phyloP scores from a whole-genome alignment of 2,888 invertebrate species.

The Exephanes ischioxanthus region DNA sequence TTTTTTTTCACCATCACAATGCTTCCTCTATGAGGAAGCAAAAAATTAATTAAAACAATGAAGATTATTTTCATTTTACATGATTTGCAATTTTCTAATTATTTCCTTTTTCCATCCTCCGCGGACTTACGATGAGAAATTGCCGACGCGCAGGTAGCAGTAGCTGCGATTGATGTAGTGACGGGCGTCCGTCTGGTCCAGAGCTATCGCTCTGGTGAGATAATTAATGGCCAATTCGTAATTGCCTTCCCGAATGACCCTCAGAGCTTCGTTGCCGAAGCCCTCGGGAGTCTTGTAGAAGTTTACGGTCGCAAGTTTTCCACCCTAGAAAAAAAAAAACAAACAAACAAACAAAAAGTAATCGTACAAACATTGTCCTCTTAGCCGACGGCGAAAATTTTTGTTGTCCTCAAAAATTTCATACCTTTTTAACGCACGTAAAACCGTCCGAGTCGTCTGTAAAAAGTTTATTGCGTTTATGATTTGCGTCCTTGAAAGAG shows the following conservation, averaged over 20 bases:
- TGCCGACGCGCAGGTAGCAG: constrained; percentile 66
- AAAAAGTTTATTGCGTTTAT: not conserved
- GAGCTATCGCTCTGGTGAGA: constrained; percentile 64
- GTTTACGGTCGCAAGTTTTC: constrained; percentile 32
- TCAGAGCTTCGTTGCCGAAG: constrained; percentile 59
- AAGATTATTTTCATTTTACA: not conserved
- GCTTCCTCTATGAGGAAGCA: too few relatives aligned
- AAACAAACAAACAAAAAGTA: not conserved
- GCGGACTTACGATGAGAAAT: constrained; percentile 60
- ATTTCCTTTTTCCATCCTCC: not conserved
- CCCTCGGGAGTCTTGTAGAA: constrained; percentile 61
- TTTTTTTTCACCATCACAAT: too few relatives aligned
- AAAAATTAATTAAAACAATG: not conserved
- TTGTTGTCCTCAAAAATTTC: not conserved
- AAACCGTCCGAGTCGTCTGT: constrained; percentile 40
- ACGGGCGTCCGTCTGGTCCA: constrained; percentile 60
- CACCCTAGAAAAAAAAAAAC: constrained; percentile 40
- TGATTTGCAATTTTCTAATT: not conserved
- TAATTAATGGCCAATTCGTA: constrained; percentile 61
- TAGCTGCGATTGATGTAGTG: constrained; percentile 73
- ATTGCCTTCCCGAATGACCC: constrained; percentile 50
- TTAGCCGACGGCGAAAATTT: not conserved
- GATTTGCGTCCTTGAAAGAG: not conserved
- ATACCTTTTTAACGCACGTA: constrained; percentile 51
- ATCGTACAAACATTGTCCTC: not conserved